A percentile compares a stretch with the other conserved stretches of the same genome.
Evolutionary conservation across 2,888 invertebrate species (phyloP).

Genomic region (Carabus problematicus): DNA sequence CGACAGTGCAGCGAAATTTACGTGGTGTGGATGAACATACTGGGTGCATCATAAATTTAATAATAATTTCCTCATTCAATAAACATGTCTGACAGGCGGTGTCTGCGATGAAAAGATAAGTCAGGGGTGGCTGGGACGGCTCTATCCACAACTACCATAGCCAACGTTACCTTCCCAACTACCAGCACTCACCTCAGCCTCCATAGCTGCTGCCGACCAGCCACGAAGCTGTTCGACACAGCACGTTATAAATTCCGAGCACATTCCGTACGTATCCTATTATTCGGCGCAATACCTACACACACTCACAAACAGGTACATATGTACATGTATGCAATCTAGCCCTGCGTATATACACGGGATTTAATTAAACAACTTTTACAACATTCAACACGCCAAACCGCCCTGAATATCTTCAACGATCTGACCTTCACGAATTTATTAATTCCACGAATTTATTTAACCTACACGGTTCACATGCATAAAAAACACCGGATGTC

Average conservation of each 20-base stretch:
- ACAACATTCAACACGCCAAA: conserved; percentile 34
- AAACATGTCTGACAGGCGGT: conserved; percentile 42
- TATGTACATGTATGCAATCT: too few relatives aligned
- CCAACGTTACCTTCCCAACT: neutral
- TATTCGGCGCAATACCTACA: conserved; percentile 24
- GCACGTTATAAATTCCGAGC: conserved; percentile 38
- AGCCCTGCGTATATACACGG: conserved; percentile 15
- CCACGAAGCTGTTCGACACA: neutral
- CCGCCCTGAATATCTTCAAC: conserved; percentile 23
- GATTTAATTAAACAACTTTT: conserved; percentile 42
- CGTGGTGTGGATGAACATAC: conserved; percentile 34
- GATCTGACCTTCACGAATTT: conserved; percentile 33
- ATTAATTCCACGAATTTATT: conserved; percentile 38
- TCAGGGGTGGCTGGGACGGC: conserved; percentile 29
- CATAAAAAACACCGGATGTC: neutral
- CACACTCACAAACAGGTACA: conserved; percentile 8
- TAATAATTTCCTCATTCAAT: conserved; percentile 44
- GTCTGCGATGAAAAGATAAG: conserved; percentile 42
- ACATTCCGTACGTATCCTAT: conserved; percentile 41
- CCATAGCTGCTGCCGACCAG: neutral
- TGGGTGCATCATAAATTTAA: conserved; percentile 42
- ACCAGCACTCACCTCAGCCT: neutral
- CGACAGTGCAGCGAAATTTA: conserved; percentile 30
- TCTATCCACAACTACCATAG: conserved; percentile 1
- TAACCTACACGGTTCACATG: neutral